Evolutionary conservation across 2,113 vertebrate species (phyloP).

Genomic region (Calypte anna): DNA sequence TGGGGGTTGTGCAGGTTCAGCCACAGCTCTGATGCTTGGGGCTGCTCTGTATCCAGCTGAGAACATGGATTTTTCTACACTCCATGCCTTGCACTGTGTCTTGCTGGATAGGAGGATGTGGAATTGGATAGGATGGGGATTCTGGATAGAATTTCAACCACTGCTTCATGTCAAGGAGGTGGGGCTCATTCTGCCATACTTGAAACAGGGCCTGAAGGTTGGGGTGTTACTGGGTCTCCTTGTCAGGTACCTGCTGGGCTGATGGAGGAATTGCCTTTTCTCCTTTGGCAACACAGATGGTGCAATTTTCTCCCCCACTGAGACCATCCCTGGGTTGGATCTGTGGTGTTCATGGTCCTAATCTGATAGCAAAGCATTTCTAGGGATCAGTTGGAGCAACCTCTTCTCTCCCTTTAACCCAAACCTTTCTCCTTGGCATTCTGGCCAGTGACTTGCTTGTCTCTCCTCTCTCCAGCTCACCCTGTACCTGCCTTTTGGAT

Average conservation of each 20-base stretch:
- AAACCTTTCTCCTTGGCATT: background rate
- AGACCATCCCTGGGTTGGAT: background rate
- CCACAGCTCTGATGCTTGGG: background rate
- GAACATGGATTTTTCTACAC: background rate
- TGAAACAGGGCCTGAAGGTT: background rate
- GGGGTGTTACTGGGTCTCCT: background rate
- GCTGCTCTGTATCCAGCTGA: background rate
- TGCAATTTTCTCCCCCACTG: background rate
- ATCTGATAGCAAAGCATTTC: background rate
- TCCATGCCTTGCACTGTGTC: background rate
- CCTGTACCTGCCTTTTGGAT: accelerated
- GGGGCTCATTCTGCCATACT: accelerated
- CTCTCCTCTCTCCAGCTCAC: background rate
- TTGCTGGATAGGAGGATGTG: background rate
- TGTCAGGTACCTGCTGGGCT: background rate
- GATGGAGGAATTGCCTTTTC: background rate
- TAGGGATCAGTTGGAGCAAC: background rate
- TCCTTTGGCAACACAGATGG: background rate
- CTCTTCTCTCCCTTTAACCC: conserved; percentile 19
- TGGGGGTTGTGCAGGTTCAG: accelerated
- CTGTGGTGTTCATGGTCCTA: accelerated
- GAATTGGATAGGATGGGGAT: background rate
- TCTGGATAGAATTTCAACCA: background rate
- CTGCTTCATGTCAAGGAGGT: background rate
- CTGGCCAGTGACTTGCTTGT: conserved; percentile 22